These are phyloP conservation scores for Penaeus chinensis DNA, from an alignment of 1,140 invertebrate species.

Conservation along the genomic window DNA sequence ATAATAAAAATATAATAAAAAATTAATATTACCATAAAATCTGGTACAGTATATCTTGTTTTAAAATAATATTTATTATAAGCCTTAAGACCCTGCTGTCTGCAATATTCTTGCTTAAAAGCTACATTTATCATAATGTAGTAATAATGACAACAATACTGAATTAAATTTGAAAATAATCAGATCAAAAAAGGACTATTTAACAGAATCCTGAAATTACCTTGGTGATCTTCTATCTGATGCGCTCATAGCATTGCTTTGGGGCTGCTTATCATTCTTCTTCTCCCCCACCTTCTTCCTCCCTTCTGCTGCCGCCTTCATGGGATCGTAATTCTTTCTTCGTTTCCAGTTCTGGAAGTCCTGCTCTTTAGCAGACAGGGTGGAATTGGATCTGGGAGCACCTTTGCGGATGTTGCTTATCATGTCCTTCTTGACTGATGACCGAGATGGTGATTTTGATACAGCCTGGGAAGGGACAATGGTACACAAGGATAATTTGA, in stretches of 20 bases:
- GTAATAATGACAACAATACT: no score
- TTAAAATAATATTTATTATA: no score
- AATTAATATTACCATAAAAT: no score
- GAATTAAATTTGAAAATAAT: neutral
- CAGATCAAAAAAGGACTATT: neutral
- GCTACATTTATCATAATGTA: no score
- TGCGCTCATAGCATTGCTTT: constrained; percentile 2
- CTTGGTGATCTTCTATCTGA: constrained; percentile 54
- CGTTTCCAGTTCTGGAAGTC: constrained; percentile 94
- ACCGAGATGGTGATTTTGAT: constrained; percentile 54
- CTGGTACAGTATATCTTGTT: no score
- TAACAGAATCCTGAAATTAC: constrained; percentile 2
- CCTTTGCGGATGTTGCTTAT: neutral
- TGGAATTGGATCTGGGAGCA: constrained; percentile 73
- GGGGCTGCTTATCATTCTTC: constrained; percentile 29
- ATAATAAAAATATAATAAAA: no score
- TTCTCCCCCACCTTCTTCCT: constrained; percentile 71
- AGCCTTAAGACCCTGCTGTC: no score
- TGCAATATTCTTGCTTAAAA: no score
- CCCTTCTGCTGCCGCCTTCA: constrained; percentile 84
- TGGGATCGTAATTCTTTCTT: constrained; percentile 89
- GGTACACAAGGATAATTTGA: no score
- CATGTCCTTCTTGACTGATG: constrained; percentile 44
- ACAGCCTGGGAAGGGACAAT: constrained; percentile 40
- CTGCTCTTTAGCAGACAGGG: constrained; percentile 77